phyloP scores from a whole-genome alignment of 2,113 vertebrate species.

The Carlito syrichta region DNA sequence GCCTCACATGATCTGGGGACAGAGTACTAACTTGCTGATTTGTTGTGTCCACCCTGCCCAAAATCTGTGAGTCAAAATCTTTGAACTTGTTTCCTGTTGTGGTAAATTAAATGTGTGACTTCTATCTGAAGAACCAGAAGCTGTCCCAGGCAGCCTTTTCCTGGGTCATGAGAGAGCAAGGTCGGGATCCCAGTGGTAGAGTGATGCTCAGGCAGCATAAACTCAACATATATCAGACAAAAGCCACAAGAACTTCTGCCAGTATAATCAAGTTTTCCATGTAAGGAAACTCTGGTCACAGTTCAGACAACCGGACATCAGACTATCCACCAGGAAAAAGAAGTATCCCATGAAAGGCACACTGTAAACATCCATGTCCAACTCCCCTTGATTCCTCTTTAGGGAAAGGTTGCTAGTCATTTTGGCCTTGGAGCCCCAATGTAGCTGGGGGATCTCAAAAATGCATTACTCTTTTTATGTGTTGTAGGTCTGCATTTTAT shows the following conservation, averaged over 20 bases:
- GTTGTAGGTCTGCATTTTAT: background rate
- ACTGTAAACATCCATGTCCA: background rate
- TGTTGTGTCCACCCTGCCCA: background rate
- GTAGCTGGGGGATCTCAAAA: background rate
- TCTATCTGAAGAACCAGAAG: background rate
- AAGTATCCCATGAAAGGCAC: background rate
- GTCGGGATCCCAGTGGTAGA: background rate
- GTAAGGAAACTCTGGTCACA: background rate
- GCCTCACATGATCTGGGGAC: background rate
- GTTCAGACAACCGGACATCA: background rate
- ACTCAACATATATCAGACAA: background rate
- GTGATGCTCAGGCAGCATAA: background rate
- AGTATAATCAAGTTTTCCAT: background rate
- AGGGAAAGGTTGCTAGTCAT: background rate
- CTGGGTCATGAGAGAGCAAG: background rate
- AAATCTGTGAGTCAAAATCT: background rate
- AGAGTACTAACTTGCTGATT: background rate
- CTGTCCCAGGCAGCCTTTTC: background rate
- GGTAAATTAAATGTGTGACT: background rate
- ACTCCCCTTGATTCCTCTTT: background rate
- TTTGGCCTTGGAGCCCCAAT: background rate
- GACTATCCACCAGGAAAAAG: background rate
- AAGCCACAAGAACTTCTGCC: background rate
- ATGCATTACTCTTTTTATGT: background rate
- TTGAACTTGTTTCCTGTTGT: background rate